phyloP scores from a whole-genome alignment of 1,140 invertebrate species.

The Globodera rostochiensis region DNA sequence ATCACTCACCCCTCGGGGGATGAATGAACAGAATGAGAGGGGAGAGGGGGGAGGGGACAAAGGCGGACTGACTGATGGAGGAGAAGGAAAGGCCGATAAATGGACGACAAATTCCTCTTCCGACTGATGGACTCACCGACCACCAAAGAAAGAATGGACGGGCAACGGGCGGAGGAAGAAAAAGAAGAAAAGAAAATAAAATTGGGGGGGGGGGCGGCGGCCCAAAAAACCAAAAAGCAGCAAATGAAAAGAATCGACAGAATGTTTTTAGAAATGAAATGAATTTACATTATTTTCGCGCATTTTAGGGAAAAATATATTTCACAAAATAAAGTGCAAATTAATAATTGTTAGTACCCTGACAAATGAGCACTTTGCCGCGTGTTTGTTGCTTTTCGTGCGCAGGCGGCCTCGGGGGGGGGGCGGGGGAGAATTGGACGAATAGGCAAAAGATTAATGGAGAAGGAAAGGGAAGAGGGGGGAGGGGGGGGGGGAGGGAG shows the following conservation, averaged over 20 bases:
- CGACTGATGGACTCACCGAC: background rate
- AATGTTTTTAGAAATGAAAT: too few species aligned
- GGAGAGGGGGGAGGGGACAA: background rate
- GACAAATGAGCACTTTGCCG: too few species aligned
- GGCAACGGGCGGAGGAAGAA: background rate
- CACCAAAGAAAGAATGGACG: background rate
- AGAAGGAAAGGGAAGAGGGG: too few species aligned
- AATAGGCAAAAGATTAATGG: too few species aligned
- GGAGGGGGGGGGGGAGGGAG: too few species aligned
- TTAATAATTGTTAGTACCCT: too few species aligned
- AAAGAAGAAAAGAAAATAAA: background rate
- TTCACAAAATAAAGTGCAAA: too few species aligned
- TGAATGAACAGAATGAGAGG: background rate
- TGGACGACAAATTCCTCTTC: background rate
- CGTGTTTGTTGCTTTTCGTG: too few species aligned
- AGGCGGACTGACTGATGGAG: background rate
- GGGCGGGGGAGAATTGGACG: too few species aligned
- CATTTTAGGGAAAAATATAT: too few species aligned
- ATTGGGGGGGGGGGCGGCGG: background rate
- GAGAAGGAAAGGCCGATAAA: background rate
- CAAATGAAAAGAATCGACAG: background rate
- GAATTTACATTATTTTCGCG: too few species aligned
- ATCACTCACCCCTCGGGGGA: background rate
- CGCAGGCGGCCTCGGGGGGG: too few species aligned
- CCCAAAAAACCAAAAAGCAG: background rate